These are phyloP conservation scores for Parnassius smintheus DNA, from an alignment of 2,888 invertebrate genomes.

Conservation along the genomic window DNA sequence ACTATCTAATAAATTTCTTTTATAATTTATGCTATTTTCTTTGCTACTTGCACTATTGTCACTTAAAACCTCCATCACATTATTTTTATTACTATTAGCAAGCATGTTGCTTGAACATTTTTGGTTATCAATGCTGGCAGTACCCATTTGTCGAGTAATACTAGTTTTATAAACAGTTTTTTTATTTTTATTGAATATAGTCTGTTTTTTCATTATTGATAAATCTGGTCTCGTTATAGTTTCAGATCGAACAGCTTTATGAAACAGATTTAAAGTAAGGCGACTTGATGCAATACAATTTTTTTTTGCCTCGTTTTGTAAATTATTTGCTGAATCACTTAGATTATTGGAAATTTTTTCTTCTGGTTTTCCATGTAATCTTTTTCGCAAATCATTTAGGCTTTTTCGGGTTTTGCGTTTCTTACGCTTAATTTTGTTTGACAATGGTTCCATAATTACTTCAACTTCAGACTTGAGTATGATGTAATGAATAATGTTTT, in stretches of 20 bases:
- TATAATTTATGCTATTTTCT: constrained; percentile 12
- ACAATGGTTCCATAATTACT: not conserved
- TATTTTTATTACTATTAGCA: not conserved
- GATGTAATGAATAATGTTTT: no score
- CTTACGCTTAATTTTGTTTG: constrained; percentile 46
- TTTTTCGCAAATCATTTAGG: constrained; percentile 62
- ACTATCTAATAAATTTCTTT: constrained; percentile 29
- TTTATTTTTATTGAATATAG: constrained; percentile 27
- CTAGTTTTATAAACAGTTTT: not conserved
- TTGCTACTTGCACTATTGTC: constrained; percentile 6
- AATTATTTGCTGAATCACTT: constrained; percentile 16
- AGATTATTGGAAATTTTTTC: constrained; percentile 14
- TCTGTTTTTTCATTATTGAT: constrained; percentile 41
- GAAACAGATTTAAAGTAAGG: constrained; percentile 58
- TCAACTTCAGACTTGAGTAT: not conserved
- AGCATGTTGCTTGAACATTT: not conserved
- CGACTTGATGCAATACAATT: constrained; percentile 53
- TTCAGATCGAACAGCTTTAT: constrained; percentile 62
- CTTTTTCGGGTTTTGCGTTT: constrained; percentile 63
- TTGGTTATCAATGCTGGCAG: not conserved
- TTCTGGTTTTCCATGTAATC: constrained; percentile 32
- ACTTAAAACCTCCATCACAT: not conserved
- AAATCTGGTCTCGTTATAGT: constrained; percentile 57
- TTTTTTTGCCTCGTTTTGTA: constrained; percentile 29
- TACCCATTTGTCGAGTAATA: constrained; percentile 6